Evolutionary conservation across 2,113 vertebrate species (phyloP), one percentile per base, ranked within the genome.

Genomic region (Abramis brama): DNA sequence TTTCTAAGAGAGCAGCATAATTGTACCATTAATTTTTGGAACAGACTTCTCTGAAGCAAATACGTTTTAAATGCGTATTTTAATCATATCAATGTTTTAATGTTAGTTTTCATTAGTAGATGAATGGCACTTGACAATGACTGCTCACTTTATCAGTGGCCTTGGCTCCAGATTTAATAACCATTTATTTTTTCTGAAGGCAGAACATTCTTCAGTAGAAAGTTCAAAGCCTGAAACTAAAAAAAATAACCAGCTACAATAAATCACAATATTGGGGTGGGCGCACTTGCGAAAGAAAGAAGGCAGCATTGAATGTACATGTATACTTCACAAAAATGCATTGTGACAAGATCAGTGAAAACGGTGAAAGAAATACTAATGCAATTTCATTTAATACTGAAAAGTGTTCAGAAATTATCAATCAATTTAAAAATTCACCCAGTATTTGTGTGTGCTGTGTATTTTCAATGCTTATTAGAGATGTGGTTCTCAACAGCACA

Each of bases 131-230:
- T 55, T 17, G 55, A 52, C 50, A 55, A 27, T 52, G 25, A 50
- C 75, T 77, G 75, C 50, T 77, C 50, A 77, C 25, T 77, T 50
- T 75, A 77, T 55, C 50, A 77, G 25, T 1, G 50, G 75, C 47
- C 75, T 77, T 77, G 50, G 75, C 75, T 77, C 50, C 47, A 77
- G 45, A 52, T 77, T 77, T 77, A 77, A 55, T 55, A 55, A 47
- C n/a, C 47, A 77, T 55, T 55, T 21, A 33, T 77, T 77, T 52
- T 45, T 17, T 77, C 47, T 47, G 71, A 75, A 71, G 21, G 36
- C 36, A 71, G 70, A 43, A 73, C 39, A 73, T 73, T 73, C 36
- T 43, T n/a, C 21, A 21, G 36, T 8, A 50, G 25, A 55, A 30
- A 77, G 75, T 77, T 77, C 50, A 77, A 77, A 77, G 75, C 27